These are phyloP conservation scores for Trichomycterus rosablanca DNA, from an alignment of 2,113 vertebrate species.

Conservation along the genomic window DNA sequence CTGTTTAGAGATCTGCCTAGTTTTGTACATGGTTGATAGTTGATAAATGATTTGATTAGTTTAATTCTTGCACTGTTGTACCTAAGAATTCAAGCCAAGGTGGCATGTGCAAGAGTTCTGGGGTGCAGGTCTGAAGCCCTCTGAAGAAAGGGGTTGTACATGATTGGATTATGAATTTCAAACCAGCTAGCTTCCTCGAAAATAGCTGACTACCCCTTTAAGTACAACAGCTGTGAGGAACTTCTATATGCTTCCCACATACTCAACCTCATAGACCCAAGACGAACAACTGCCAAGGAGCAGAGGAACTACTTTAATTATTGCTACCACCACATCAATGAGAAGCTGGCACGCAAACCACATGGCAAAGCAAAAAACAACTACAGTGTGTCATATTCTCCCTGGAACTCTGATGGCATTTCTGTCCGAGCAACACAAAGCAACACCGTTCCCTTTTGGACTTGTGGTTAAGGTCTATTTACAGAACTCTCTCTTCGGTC, in stretches of 20 bases:
- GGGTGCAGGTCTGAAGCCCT: too few relatives aligned
- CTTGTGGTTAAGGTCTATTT: conserved; percentile 58
- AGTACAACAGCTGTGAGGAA: background rate
- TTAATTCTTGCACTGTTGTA: too few relatives aligned
- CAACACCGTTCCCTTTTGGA: conserved; percentile 46
- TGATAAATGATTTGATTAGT: too few relatives aligned
- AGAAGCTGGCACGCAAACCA: conserved; percentile 13
- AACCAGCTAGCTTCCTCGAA: too few relatives aligned
- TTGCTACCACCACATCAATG: conserved; percentile 15
- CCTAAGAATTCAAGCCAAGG: too few relatives aligned
- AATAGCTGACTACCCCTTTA: too few relatives aligned
- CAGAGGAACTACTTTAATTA: conserved; percentile 16
- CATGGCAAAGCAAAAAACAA: conserved; percentile 13
- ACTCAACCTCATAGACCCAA: background rate
- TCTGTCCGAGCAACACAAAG: conserved; percentile 54
- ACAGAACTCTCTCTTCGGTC: conserved; percentile 47
- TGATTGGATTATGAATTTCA: too few relatives aligned
- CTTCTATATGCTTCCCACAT: background rate
- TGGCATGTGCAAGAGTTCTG: too few relatives aligned
- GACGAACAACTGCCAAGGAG: background rate
- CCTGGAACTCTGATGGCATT: conserved; percentile 40
- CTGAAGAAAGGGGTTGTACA: too few relatives aligned
- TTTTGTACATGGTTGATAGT: too few relatives aligned
- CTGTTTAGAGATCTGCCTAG: too few relatives aligned
- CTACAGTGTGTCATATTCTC: conserved; percentile 23